Evolutionary conservation across 2,113 vertebrate species (phyloP).

Genomic region (Dolichotis patagonum): DNA sequence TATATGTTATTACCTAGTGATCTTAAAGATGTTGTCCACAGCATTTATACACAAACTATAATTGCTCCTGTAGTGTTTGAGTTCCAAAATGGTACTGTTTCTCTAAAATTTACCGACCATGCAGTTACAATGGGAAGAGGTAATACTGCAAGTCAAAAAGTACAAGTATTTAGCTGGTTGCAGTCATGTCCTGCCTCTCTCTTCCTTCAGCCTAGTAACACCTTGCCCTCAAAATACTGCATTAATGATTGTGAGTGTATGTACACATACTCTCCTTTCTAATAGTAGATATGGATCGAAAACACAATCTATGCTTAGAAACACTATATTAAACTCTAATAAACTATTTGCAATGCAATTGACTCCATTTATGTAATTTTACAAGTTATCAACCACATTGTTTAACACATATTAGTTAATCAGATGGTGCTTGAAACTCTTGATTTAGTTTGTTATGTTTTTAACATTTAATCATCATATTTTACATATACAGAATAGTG

Average conservation of each 20-base stretch:
- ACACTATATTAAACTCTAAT: background rate
- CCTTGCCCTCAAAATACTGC: background rate
- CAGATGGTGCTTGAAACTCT: background rate
- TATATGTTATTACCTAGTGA: background rate
- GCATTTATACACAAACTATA: conserved; percentile 7
- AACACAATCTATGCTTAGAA: background rate
- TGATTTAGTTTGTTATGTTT: conserved; percentile 24
- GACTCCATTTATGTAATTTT: background rate
- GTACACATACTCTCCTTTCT: background rate
- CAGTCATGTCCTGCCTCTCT: background rate
- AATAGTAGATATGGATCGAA: background rate
- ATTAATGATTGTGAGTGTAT: background rate
- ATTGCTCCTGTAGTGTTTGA: background rate
- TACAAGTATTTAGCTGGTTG: background rate
- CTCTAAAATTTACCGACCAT: background rate
- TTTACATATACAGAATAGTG: background rate
- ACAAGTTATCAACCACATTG: background rate
- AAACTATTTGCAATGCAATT: background rate
- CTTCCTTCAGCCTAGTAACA: background rate
- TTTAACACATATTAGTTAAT: conserved; percentile 4
- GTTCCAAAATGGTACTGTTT: background rate
- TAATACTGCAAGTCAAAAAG: background rate
- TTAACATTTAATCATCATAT: background rate
- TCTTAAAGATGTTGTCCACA: background rate
- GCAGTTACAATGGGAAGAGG: background rate